Base-by-base conservation (phyloP, 2,888 invertebrate genomes). In the Agrotis clavis region DNA sequence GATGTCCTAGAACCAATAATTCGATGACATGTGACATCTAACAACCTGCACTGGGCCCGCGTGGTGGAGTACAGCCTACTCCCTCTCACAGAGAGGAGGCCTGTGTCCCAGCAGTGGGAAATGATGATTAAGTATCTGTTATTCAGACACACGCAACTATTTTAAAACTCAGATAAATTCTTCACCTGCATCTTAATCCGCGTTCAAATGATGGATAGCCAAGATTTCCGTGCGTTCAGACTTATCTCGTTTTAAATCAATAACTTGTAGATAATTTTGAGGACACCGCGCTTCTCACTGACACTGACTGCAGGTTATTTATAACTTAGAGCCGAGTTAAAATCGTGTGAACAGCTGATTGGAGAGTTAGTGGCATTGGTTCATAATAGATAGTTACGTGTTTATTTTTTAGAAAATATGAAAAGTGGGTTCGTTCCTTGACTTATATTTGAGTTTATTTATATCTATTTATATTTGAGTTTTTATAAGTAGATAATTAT, bases 291-390 rank as follows among this genome's bases (percentile, higher is more conserved):
- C 9, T 50, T 65, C 57, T 65, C 45, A 25, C 16, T 61, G 70
- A 79, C 67, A 64, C n/a, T 79, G 79, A 56, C 50, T 16, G 66
- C 13, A 11, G 6, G 48, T 14, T 79, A 79, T 79, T 79, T 74
- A 53, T 79, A 79, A 61, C 79, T 4, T 35, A 57, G 48, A 62
- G 48, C 62, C 48, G 54, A 72, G 59, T 53, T 74, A 69, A 35
- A 74, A 57, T 35, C 65, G 57, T 35, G 3, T 53, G 1, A 62
- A 71, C 79, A 79, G 77, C 77, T 77, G 77, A 77, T 77, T 76
- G 35, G 13, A 35, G 7, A 56, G n/a, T 62, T 51, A 47, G 18
- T 13, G 50, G 13, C 56, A 66, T 62, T 71, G 48, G n/a, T 7
- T 14, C 14, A n/a, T 48, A 25, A 35, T 54, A 63, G 50, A 60